These are phyloP conservation scores for Agrotis clavis DNA, from an alignment of 2,888 invertebrate genomes.

Conservation along the genomic window DNA sequence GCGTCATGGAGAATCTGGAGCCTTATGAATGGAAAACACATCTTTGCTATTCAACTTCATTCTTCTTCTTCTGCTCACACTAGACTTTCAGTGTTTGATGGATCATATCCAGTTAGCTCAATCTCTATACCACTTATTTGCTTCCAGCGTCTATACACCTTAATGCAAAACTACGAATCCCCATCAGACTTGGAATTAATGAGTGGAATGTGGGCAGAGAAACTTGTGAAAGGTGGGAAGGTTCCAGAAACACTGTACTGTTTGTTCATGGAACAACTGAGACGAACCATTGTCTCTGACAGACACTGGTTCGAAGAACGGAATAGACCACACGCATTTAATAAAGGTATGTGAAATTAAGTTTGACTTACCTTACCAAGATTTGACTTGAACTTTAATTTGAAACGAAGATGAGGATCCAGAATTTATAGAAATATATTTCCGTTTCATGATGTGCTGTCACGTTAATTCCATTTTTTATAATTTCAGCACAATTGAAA, in stretches of 20 bases:
- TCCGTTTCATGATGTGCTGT: too few species aligned
- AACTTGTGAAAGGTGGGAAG: slow-evolving; percentile 94
- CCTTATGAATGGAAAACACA: too few species aligned
- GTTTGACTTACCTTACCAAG: too few species aligned
- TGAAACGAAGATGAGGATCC: too few species aligned
- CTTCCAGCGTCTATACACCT: slow-evolving; percentile 56
- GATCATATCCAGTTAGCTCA: too few species aligned
- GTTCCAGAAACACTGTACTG: slow-evolving; percentile 96
- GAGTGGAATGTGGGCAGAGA: slow-evolving; percentile 95
- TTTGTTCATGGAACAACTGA: slow-evolving; percentile 95
- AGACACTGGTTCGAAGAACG: slow-evolving; percentile 92
- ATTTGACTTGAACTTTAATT: too few species aligned
- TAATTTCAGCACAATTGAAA: slow-evolving; percentile 18
- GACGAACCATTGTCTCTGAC: slow-evolving; percentile 81
- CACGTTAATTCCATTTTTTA: too few species aligned
- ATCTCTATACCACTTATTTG: not conserved
- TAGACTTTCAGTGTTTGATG: too few species aligned
- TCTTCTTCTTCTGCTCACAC: too few species aligned
- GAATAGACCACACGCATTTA: slow-evolving; percentile 70
- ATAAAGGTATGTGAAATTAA: slow-evolving; percentile 57
- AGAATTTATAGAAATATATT: too few species aligned
- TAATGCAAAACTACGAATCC: slow-evolving; percentile 78
- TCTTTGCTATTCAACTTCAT: too few species aligned
- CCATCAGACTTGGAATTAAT: slow-evolving; percentile 96
- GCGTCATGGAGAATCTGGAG: too few species aligned